Base-by-base conservation (phyloP, 2,888 invertebrate genomes). In the Dione juno region DNA sequence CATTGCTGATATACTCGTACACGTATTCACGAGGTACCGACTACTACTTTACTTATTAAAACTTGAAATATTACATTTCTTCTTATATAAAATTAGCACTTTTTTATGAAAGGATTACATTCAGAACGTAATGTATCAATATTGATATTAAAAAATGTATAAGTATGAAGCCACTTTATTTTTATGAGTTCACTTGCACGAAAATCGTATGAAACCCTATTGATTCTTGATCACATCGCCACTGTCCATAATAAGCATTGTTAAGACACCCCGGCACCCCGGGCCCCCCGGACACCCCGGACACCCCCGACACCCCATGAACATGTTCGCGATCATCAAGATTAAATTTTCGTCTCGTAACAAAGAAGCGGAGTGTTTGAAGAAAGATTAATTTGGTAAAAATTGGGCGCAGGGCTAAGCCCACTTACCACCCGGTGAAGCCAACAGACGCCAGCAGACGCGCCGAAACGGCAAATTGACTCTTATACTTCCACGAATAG, bases 331-430 rank as follows among this genome's bases (percentile, higher is more conserved):
- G 80, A 81, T 82, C 79, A 77, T 74, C 79, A 81, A 85, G 87
- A 88, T 88, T 87, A 87, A 88, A 86, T 87, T 86, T 84, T 80
- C 81, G 82, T 76, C 83, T 81, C 84, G 79, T 80, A 78, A 84
- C 86, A 88, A 88, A 88, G 86, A 81, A 81, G 76, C 77, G 71
- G 74, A 90, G 90, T 92, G 91, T 92, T 92, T 91, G 89, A 84
- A 84, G 84, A 86, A 84, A 89, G 91, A 92, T 92, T 92, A 90
- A 90, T 92, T 89, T 88, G 83, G 86, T 71, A 84, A 88, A 90
- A 88, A 84, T 86, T 88, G 83, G 81, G 77, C 75, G 76, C 74
- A 74, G 66, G 53, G 70, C 74, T 71, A 68, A 76, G 74, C 74
- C 73, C 73, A 72, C 75, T 75, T 68, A 68, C 71, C 67, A 45